Percentiles rank a stretch among this genome's conserved stretches.
Conservation (phyloP, 2,888 invertebrate genomes). For the Apodemia zela region DNA sequence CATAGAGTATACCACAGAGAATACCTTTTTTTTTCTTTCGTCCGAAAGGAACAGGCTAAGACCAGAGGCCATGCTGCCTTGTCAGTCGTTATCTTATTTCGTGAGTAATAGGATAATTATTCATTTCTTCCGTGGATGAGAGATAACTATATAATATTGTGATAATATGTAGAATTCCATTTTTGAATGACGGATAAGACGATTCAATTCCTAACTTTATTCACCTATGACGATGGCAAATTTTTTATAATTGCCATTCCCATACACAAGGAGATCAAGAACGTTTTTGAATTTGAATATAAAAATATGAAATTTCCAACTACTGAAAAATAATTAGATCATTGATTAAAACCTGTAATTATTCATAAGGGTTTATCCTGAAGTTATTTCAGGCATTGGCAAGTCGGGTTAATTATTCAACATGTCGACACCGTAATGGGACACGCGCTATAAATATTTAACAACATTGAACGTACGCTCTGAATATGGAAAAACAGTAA, state of each 20-base stretch:
- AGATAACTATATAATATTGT: no score
- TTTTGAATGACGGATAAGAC: no score
- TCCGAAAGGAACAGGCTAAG: no score
- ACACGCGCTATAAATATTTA: slow-evolving; percentile 62
- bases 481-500: slow-evolving; percentile 16
- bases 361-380: slow-evolving; percentile 51
- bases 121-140: no score
- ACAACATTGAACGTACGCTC: slow-evolving; percentile 27
- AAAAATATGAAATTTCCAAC: background rate
- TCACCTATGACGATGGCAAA: background rate
- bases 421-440: slow-evolving; percentile 69
- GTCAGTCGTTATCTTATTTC: no score
- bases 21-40: no score
- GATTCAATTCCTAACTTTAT: background rate
- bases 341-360: slow-evolving; percentile 42
- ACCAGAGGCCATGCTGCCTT: no score
- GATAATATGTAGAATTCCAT: no score
- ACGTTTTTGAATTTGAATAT: background rate
- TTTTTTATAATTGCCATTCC: background rate
- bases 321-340: slow-evolving; percentile 30
- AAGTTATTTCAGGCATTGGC: slow-evolving; percentile 52
- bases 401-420: slow-evolving; percentile 70
- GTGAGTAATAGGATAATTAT: no score
- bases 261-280: background rate
- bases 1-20: no score